Evolutionary conservation across 2,113 vertebrate species (phyloP).

Genomic region (Climacteris rufus): DNA sequence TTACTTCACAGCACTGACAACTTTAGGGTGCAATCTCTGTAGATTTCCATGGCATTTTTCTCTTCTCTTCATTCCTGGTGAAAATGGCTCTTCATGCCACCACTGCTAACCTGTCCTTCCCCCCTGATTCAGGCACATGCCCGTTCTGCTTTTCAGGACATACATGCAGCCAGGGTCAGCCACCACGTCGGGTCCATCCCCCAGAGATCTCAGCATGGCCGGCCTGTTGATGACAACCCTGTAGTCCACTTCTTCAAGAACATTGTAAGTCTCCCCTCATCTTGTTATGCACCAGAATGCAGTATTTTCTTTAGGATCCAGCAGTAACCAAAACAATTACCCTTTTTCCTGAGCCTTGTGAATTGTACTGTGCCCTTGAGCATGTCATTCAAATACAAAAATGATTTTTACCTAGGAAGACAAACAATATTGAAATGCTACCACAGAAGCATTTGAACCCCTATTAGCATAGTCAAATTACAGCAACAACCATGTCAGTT

Average conservation of each 20-base stretch:
- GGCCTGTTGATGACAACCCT: conserved; percentile 86
- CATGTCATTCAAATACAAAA: not conserved
- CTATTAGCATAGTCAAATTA: not conserved
- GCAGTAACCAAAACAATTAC: not conserved
- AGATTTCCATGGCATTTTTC: not conserved
- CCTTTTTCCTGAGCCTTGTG: not conserved
- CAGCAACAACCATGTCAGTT: not conserved
- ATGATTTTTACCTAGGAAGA: not conserved
- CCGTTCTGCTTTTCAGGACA: conserved; percentile 70
- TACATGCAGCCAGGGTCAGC: conserved; percentile 68
- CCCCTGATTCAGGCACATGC: not conserved
- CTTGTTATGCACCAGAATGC: not conserved
- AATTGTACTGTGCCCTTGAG: not conserved
- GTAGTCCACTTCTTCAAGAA: conserved; percentile 97
- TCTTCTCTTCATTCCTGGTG: not conserved
- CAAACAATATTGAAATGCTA: not conserved
- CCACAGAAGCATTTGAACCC: not conserved
- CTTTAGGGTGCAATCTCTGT: not conserved
- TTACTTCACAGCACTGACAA: not conserved
- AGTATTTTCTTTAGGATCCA: not conserved
- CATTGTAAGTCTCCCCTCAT: conserved; percentile 80
- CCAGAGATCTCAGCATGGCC: conserved; percentile 86
- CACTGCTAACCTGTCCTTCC: not conserved
- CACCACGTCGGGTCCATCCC: conserved; percentile 82
- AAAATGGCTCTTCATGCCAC: not conserved